Evolutionary conservation across 2,888 invertebrate species (phyloP).

Genomic region (Caradrina kadenii): DNA sequence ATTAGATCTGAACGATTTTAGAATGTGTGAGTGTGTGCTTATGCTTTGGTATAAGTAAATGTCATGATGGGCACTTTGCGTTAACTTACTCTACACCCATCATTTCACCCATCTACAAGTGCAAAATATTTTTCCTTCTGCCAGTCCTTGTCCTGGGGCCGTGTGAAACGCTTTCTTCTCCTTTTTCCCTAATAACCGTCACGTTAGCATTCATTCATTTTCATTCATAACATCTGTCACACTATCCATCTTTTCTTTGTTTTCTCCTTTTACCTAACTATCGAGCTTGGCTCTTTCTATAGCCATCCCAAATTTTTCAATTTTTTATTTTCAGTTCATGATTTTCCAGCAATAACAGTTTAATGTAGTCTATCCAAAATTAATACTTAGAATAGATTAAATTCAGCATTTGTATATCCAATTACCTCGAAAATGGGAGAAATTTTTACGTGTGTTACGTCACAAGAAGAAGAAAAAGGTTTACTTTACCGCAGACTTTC

Average conservation of each 20-base stretch:
- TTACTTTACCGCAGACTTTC: background rate
- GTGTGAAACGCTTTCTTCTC: background rate
- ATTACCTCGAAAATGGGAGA: too few relatives aligned
- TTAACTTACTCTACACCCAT: too few relatives aligned
- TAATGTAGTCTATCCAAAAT: too few relatives aligned
- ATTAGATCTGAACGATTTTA: background rate
- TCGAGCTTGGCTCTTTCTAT: background rate
- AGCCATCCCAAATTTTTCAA: background rate
- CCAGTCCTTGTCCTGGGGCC: background rate
- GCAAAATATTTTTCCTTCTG: background rate
- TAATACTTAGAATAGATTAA: too few relatives aligned
- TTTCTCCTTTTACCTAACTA: slow-evolving; percentile 3
- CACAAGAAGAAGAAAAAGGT: slow-evolving; percentile 4
- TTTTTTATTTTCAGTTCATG: too few relatives aligned
- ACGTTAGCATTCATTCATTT: slow-evolving; percentile 16
- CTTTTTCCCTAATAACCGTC: background rate
- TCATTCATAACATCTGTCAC: slow-evolving; percentile 5
- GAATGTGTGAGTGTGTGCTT: background rate
- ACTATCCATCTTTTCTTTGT: background rate
- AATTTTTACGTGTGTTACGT: too few relatives aligned
- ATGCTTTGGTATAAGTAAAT: background rate
- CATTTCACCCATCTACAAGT: background rate
- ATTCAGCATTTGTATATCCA: too few relatives aligned
- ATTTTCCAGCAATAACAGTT: too few relatives aligned
- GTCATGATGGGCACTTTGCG: background rate